Base-by-base conservation (phyloP, 2,888 invertebrate genomes). In the Hirtodrosophila duncani region DNA sequence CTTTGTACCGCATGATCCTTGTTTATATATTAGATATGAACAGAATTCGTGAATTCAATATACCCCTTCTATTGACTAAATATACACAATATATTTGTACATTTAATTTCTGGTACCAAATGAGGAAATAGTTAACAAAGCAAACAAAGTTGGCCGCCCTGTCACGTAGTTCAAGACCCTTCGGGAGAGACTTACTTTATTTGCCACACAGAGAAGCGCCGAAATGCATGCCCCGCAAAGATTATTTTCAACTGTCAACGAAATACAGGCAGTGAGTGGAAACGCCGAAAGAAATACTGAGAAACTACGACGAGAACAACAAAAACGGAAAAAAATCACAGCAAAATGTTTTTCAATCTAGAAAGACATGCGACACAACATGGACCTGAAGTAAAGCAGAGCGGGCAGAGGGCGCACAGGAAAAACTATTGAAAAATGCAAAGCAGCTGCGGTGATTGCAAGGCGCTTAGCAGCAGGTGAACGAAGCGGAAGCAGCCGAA, bases 391-490 rank as follows among this genome's bases (percentile, higher is more conserved):
- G 50, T 44, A 34, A 33, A 30, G 36, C 16, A n/a, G 30, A 33
- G 38, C 16, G 17, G 21, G n/a, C 20, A 20, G 23, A 23, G 37
- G 18, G 21, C 13, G 33, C 23, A 20, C 10, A 18, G 43, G 23
- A 34, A 59, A 50, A 59, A 36, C 61, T 49, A 64, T 67, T 62
- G 59, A 55, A 80, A 80, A 69, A 74, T 80, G 81, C 63, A 80
- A 77, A 80, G 69, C 74, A 77, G 69, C 78, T 68, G 78, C 70
- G 49, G 61, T 74, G 71, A 71, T 71, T 79, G 71, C 50, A 46
- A 46, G 37, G 42, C 50, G 51, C 46, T 26, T 39, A 48, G 43
- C 41, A 37, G 41, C 38, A 38, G 50, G 41, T 38, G 42, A 45
- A 36, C 34, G 23, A 41, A 46, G 50, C 41, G 58, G 56, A 64